Base-by-base conservation (phyloP, 2,113 vertebrate species). In the Columba livia region DNA sequence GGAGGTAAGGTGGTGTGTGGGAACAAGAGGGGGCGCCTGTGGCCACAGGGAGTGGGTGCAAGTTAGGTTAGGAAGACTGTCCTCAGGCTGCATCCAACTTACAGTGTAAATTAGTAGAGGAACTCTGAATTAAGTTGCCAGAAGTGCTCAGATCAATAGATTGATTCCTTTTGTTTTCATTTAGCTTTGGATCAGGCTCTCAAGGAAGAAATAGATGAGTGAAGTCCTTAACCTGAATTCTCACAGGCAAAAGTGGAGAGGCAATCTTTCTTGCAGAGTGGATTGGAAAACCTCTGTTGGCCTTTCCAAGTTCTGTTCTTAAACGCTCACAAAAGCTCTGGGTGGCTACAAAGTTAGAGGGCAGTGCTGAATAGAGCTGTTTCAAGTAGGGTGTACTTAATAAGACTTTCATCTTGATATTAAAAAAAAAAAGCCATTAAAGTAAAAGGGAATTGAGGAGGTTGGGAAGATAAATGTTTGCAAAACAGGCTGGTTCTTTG, bases 181-280 rank as follows among this genome's bases (percentile, higher is more conserved):
- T 91, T 88, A 83, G 16, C 51, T 93, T 67, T 94, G 90, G 85
- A 80, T 83, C 82, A 60, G 25, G 23, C 19, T 74, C 53, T 83
- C 34, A 86, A 71, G 53, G 73, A 71, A 93, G 54, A 88, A 86
- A 88, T 21, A 72, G 72, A 80, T 64, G 53, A 48, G 62, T 85
- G 21, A 48, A 86, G 61, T 34, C 58, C 50, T 91, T 95, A 94
- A 88, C 32, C 32, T 86, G 67, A 91, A 56, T 89, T 93, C 32
- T 72, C 25, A 25, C 5, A 87, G 64, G 50, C n/a, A 73, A 57
- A 88, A 79, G 44, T 13, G 38, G 36, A 75, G n/a, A 85, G 67
- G 44, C 80, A 95, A 93, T 91, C 90, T 40, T 93, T 94, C 80
- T 91, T 91, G 65, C 65, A 84, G 83, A 95, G 50, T 61, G n/a